Conservation (phyloP, 2,888 invertebrate species). For the Dusona sp. region DNA sequence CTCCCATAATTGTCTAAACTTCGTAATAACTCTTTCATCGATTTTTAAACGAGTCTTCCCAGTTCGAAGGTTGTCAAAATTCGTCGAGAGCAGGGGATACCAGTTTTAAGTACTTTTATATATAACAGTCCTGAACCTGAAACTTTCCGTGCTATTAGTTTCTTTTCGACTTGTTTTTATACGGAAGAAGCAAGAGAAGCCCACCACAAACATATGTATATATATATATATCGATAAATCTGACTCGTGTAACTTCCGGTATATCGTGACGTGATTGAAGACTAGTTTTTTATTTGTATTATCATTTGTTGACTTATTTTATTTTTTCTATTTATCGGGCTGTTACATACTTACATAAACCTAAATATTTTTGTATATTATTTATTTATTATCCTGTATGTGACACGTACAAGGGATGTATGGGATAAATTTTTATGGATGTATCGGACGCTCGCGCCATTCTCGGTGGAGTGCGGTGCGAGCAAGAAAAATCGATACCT, state of each 20-base stretch:
- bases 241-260: not conserved
- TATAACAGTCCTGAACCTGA: not conserved
- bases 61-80: not conserved
- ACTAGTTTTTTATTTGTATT: not conserved
- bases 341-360: not conserved
- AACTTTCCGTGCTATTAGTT: not conserved
- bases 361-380: not conserved
- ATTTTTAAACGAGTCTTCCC: not conserved
- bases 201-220: too few relatives aligned
- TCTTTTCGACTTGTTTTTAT: not conserved
- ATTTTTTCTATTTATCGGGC: not conserved
- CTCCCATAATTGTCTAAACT: slow-evolving; percentile 3
- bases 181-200: not conserved
- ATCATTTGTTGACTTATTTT: not conserved
- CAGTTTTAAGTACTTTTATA: not conserved
- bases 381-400: not conserved
- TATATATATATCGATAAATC: not conserved
- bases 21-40: not conserved
- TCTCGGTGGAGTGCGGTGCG: slow-evolving; percentile 28
- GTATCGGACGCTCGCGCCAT: slow-evolving; percentile 49
- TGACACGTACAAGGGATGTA: not conserved
- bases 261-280: not conserved
- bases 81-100: not conserved
- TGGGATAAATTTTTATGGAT: slow-evolving; percentile 39
- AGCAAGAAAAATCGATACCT: slow-evolving; percentile 64